Percentiles rank a stretch among this genome's conserved stretches.
phyloP scores from a whole-genome alignment of 1,140 invertebrate species.

The Bemisia tabaci region DNA sequence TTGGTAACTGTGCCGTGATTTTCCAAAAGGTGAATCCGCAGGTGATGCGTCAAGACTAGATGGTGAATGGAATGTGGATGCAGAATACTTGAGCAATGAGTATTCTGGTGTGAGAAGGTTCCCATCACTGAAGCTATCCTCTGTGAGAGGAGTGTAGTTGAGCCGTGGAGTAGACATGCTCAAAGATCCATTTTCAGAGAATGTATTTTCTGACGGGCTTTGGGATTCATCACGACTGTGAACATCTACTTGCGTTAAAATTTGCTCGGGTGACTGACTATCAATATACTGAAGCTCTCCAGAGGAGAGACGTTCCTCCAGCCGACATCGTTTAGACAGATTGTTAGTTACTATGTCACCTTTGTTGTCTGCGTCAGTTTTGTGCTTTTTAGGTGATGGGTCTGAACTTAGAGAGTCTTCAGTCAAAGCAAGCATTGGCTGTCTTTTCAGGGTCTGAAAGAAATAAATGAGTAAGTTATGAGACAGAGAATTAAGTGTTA shows the following conservation, averaged over 20 bases:
- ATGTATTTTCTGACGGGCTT: slow-evolving; percentile 26
- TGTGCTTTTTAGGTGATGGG: slow-evolving; percentile 27
- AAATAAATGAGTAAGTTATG: no score
- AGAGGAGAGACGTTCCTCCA: slow-evolving; percentile 36
- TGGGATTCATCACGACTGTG: slow-evolving; percentile 11
- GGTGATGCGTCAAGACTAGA: not conserved
- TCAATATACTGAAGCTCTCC: slow-evolving; percentile 40
- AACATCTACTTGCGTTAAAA: slow-evolving; percentile 14
- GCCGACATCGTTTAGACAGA: slow-evolving; percentile 33
- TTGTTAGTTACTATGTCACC: slow-evolving; percentile 8
- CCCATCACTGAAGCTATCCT: slow-evolving; percentile 16
- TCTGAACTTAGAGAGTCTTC: slow-evolving; percentile 23
- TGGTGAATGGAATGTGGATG: not conserved
- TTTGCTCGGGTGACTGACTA: slow-evolving; percentile 38
- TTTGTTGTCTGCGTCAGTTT: slow-evolving; percentile 18
- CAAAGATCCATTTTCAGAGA: slow-evolving; percentile 29
- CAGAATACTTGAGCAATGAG: not conserved
- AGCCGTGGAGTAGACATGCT: slow-evolving; percentile 21
- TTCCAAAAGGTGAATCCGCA: not conserved
- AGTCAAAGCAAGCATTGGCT: slow-evolving; percentile 19
- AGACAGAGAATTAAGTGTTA: no score
- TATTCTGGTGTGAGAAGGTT: not conserved
- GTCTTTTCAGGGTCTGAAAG: slow-evolving; percentile 15
- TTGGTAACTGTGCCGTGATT: not conserved
- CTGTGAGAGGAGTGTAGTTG: slow-evolving; percentile 18